Base-by-base conservation (phyloP, 1,140 invertebrate genomes). In the Cheumatopsyche charites region DNA sequence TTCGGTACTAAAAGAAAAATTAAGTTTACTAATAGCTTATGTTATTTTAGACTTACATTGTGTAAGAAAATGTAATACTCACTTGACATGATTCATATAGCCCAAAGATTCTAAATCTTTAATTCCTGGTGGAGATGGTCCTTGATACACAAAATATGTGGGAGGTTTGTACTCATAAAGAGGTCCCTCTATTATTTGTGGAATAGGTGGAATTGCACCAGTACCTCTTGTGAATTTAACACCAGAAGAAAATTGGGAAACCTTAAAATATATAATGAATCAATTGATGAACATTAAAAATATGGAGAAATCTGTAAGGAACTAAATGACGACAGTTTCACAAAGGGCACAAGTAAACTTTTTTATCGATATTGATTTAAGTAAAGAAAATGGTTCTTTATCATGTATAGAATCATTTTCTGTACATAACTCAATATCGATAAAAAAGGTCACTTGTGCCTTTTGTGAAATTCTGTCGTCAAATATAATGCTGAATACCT, bases 201-300 rank as follows among this genome's bases (percentile, higher is more conserved):
- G 90, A 6, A 94, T 79, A 1, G 90, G 86, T 26, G 91, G 79
- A 63, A 87, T 85, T 0, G 88, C 86, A 0, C 78, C 78, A 1
- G 78, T 75, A 5, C 81, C 80, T 66, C 81, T 71, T 0, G 81
- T 81, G 81, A 94, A 92, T 78, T 93, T 91, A 3, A 94, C 90
- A 29, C 93, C 92, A 17, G 89, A 89, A 43, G 93, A 94, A 80
- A 95, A 94, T 75, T 94, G 90, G 2, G 88, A 90, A 36, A 82
- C 81, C 82, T 85, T 23, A 78, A 78, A 47, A 17, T 61, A 45
- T 62, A 72, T 67, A 71, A 58, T 29, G 2, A 19, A 63, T 9
- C 36, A 63, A 36, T 26, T 29, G n/a, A 11, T n/a, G n/a, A 41
- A 63, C 36, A 36, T 63, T 63, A 41, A 62, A n/a, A n/a, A n/a